phyloP scores from a whole-genome alignment of 1,140 invertebrate species.

The Zaprionus taronus region DNA sequence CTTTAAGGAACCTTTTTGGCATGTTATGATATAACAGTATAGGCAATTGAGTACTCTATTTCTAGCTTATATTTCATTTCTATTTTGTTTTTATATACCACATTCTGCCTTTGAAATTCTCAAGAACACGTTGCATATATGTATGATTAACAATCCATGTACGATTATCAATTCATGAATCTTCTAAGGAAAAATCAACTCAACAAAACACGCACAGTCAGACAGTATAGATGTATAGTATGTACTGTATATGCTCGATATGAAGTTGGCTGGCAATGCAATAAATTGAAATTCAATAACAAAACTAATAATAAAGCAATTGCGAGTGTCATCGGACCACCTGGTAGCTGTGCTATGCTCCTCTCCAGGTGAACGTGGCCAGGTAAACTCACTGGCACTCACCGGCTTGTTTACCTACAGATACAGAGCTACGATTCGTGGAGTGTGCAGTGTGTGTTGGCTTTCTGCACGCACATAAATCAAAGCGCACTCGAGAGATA shows the following conservation, averaged over 20 bases:
- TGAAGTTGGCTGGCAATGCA: conserved; percentile 17
- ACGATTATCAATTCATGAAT: background rate
- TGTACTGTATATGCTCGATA: background rate
- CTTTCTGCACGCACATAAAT: conserved; percentile 66
- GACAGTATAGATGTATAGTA: background rate
- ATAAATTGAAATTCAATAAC: conserved; percentile 76
- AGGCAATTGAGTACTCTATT: no score
- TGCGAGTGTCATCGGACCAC: conserved; percentile 51
- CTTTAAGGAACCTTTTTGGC: no score
- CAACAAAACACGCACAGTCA: background rate
- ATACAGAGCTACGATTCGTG: conserved; percentile 30
- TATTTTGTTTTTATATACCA: no score
- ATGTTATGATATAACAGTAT: no score
- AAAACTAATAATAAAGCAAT: conserved; percentile 78
- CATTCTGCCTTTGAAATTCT: background rate
- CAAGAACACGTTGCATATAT: background rate
- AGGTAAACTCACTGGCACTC: background rate
- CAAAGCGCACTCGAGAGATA: conserved; percentile 66
- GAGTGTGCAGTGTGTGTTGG: conserved; percentile 35
- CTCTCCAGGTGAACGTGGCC: background rate
- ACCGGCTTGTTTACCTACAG: background rate
- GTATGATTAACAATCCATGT: background rate
- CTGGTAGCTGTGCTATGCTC: conserved; percentile 33
- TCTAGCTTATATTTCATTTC: no score
- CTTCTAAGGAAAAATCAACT: background rate